Evolutionary conservation across 2,888 invertebrate species (phyloP), one percentile per base, ranked within the genome.

Genomic region (Nomada hirtipes): DNA sequence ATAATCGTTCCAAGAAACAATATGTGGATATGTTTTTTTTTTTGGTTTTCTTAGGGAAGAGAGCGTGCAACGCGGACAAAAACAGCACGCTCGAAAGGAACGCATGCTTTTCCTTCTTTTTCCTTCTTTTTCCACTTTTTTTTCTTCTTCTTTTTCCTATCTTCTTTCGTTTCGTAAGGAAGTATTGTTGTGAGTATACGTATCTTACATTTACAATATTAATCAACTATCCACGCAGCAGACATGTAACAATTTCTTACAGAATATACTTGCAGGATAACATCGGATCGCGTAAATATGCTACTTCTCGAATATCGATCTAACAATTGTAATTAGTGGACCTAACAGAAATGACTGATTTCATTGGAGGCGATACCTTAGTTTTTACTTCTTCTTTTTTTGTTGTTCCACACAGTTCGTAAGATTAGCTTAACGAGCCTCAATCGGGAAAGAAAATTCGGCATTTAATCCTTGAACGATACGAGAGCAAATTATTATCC

Each of bases 191-290:
- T 52, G 60, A 70, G 59, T 81, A 76, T 78, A 69, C 61, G 52
- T 82, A 79, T 77, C 76, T 82, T 82, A 79, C 52, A 72, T 57
- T 79, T 71, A 76, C 29, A 60, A 67, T 82, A 68, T 84, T 20
- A 84, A 73, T 84, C n/a, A 84, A 73, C 60, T 79, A 82, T 84
- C 75, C 61, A 70, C 76, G 74, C 80, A 77, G 74, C 80, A 77
- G 69, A 63, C 61, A 64, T 85, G 47, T 86, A 87, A 88, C 87
- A 85, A 82, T 50, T 79, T 69, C 79, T 75, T 86, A 82, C 82
- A 84, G 75, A 78, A 83, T 87, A 83, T 80, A 88, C 63, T 63
- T 64, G 76, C 75, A 59, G 69, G 63, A 77, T 79, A 87, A 85
- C 65, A 36, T 36, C 81, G 78, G 72, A 59, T 68, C 68, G 20